Conservation (phyloP, 2,113 vertebrate species). For the Muscicapa adusta region DNA sequence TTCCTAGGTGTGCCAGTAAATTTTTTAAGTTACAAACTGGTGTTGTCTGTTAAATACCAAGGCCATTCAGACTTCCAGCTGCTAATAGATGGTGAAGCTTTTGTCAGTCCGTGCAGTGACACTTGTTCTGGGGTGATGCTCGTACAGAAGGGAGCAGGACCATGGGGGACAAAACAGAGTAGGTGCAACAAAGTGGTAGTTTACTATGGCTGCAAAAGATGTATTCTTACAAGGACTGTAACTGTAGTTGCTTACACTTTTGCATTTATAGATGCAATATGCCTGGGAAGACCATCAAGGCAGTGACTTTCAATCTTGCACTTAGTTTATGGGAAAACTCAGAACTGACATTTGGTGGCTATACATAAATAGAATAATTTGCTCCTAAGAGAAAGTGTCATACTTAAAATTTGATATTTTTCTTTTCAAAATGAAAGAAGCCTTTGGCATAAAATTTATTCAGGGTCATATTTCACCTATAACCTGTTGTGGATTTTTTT, state of each 20-base stretch:
- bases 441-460: slow-evolving; percentile 26
- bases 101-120: background rate
- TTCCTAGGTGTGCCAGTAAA: background rate
- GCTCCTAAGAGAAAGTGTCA: background rate
- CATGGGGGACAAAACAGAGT: background rate
- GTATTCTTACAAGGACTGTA: background rate
- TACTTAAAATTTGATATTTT: slow-evolving; percentile 12
- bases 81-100: background rate
- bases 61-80: background rate
- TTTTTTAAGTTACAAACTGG: background rate
- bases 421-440: slow-evolving; percentile 17
- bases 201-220: background rate
- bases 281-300: background rate
- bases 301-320: background rate
- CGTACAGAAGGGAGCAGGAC: background rate
- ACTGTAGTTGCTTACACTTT: background rate
- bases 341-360: background rate
- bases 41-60: background rate
- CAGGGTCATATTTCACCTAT: background rate
- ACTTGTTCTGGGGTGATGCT: background rate
- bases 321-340: background rate
- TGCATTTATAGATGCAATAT: background rate
- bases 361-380: background rate
- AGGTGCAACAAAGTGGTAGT: background rate
- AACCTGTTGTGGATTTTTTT: background rate